These are phyloP conservation scores for Rallus limicola DNA, from an alignment of 2,113 vertebrate genomes.

Conservation along the genomic window DNA sequence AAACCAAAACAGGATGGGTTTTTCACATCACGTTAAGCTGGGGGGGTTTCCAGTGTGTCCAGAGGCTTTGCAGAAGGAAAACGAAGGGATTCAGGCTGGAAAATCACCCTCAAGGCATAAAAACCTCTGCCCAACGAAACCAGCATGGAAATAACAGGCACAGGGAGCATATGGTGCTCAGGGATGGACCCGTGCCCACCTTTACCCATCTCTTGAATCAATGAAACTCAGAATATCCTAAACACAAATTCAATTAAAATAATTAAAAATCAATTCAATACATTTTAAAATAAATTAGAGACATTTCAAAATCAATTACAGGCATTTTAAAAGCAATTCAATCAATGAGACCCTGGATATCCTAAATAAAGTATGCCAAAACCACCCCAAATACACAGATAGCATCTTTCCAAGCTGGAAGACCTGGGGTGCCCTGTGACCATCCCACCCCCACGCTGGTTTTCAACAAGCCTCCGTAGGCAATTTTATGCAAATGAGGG, in stretches of 20 bases:
- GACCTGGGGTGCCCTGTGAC: rapidly evolving
- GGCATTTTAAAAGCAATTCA: neutral
- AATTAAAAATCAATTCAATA: neutral
- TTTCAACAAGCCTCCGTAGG: neutral
- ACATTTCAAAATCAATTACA: neutral
- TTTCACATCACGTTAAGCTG: neutral
- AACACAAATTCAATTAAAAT: neutral
- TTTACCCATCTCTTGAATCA: neutral
- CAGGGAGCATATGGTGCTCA: rapidly evolving
- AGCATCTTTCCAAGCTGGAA: neutral
- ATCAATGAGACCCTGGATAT: neutral
- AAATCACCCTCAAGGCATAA: neutral
- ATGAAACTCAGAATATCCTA: neutral
- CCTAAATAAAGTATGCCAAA: neutral
- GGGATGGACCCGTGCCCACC: rapidly evolving
- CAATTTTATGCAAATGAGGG: neutral
- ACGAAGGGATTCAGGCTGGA: neutral
- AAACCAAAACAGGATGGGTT: rapidly evolving
- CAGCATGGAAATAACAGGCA: neutral
- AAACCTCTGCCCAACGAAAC: rapidly evolving
- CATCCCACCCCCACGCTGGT: rapidly evolving
- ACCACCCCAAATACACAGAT: neutral
- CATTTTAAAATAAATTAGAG: neutral
- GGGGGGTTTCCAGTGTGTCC: neutral
- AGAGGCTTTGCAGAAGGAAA: neutral